Conservation (phyloP, 1,140 invertebrate genomes). For the Trypoxylus dichotomus region DNA sequence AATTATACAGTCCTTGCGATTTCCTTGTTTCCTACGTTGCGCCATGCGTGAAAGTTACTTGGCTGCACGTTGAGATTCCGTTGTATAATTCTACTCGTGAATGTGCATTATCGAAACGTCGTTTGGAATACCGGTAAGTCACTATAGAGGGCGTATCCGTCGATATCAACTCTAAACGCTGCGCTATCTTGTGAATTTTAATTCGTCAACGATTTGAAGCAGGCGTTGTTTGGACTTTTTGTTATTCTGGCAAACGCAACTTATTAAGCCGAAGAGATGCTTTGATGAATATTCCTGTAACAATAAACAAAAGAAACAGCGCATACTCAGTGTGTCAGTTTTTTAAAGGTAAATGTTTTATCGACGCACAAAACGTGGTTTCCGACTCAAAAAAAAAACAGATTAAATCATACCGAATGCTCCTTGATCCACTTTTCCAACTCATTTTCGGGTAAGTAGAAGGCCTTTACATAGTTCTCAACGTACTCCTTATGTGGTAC, state of each 20-base stretch:
- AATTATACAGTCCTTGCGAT: not conserved
- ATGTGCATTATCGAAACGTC: not conserved
- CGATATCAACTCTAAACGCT: not conserved
- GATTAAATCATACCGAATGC: conserved; percentile 64
- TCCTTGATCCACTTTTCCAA: conserved; percentile 88
- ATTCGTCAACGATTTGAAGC: conserved; percentile 70
- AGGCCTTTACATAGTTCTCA: conserved; percentile 94
- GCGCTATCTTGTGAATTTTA: not conserved
- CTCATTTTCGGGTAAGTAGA: conserved; percentile 86
- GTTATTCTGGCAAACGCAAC: conserved; percentile 84
- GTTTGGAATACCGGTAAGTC: not conserved
- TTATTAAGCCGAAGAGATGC: conserved; percentile 82
- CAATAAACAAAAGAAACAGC: conserved; percentile 38
- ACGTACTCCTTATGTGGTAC: conserved; percentile 89
- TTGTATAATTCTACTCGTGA: not conserved
- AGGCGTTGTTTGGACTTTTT: conserved; percentile 83
- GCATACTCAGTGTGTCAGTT: not conserved
- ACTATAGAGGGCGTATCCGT: not conserved
- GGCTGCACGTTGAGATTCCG: not conserved
- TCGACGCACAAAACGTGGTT: not conserved
- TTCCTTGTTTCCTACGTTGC: not conserved
- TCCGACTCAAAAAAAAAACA: no score
- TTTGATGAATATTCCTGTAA: conserved; percentile 83
- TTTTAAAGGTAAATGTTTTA: no score
- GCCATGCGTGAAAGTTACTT: not conserved